Base-by-base conservation (phyloP, 1,140 invertebrate species). In the Ladona fulva region DNA sequence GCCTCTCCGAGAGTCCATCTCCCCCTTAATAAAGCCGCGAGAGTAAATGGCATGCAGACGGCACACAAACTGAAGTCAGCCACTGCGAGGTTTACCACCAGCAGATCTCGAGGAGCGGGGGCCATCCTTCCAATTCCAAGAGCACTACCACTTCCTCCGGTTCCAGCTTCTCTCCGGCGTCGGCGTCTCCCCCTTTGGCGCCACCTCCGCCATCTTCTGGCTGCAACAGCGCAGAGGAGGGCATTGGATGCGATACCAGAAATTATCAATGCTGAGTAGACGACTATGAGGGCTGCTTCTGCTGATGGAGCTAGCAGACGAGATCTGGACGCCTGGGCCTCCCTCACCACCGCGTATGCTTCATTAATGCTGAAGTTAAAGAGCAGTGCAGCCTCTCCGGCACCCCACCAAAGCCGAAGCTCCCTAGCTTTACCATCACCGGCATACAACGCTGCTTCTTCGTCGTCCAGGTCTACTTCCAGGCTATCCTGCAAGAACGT, bases 101-200 rank as follows among this genome's bases (percentile, higher is more conserved):
- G 89, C 12, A 89, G 84, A 80, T 89, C 89, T 29, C 88, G 80
- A 16, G 87, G 84, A 6, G 87, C 87, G 29, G 87, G 81, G 85
- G 88, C 88, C 59, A 83, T 82, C 0, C 82, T 78, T 11, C 81
- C 79, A 29, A 66, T 22, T 16, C 52, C 52, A 22, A 66, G n/a
- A 12, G 16, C 52, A 66, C 52, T 66, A 3, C 52, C 52, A 22
- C 52, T 66, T 16, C 52, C 52, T 22, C 16, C 52, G 12, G 16
- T 22, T 66, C 52, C 52, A 22, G n/a, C n/a, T 66, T 66, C 52
- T 5, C 52, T 22, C 52, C 52, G 14, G 5, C 52, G 52, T 3
- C 52, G 52, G 52, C 52, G 52, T 22, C 52, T 16, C 5, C 52
- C 52, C 12, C 52, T 66, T 22, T 66, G 52, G 5, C 52, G 52